Evolutionary conservation across 2,888 invertebrate species (phyloP).

Genomic region (Unio delphinus): DNA sequence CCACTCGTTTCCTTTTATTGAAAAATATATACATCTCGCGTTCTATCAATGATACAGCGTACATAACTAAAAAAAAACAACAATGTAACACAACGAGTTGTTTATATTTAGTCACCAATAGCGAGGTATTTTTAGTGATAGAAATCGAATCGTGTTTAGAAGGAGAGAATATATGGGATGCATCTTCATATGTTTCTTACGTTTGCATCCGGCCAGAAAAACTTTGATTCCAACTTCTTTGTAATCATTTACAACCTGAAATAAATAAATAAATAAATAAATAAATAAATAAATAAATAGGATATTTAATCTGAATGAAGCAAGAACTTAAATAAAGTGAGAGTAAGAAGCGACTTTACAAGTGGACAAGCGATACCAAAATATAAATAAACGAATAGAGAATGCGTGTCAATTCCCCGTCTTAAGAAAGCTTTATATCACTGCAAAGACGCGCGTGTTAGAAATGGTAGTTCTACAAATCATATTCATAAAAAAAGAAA

Average conservation of each 20-base stretch:
- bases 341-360: no score
- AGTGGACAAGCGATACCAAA: no score
- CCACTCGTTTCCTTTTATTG: no score
- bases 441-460: background rate
- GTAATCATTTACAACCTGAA: slow-evolving; percentile 65
- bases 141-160: background rate
- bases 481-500: background rate
- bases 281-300: slow-evolving; percentile 5
- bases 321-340: no score
- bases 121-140: background rate
- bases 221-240: slow-evolving; percentile 63
- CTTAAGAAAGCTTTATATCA: no score
- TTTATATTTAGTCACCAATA: background rate
- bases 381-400: no score
- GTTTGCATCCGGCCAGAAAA: slow-evolving; percentile 66
- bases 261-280: slow-evolving; percentile 12
- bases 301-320: no score
- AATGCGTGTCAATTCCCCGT: no score
- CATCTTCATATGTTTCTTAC: slow-evolving; percentile 31
- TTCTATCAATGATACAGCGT: no score
- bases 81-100: background rate
- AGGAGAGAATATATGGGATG: background rate
- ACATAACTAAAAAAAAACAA: no score
- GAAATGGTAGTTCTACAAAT: background rate
- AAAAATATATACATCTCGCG: no score